Evolutionary conservation across 2,113 vertebrate genomes (phyloP).

Genomic region (Centropristis striata): DNA sequence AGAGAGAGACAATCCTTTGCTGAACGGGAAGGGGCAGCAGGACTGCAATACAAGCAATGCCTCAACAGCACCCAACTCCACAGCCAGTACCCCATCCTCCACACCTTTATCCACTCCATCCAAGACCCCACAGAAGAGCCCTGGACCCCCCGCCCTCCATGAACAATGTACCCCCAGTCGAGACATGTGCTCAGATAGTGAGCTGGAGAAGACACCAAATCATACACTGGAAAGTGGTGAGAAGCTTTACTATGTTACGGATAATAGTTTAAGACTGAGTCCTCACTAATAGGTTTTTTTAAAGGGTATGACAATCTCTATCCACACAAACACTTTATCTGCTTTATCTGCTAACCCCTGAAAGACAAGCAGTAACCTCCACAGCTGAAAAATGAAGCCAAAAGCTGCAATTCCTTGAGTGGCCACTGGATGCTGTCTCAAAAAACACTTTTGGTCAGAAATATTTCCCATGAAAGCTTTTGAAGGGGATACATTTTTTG

Average conservation of each 20-base stretch:
- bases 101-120: constrained; percentile 66
- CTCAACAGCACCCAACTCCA: constrained; percentile 61
- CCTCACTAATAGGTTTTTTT: too few species aligned
- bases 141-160: constrained; percentile 65
- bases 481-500: too few species aligned
- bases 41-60: constrained; percentile 59
- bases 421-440: too few species aligned
- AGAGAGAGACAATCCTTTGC: constrained; percentile 86
- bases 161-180: constrained; percentile 61
- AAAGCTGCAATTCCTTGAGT: too few species aligned
- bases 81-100: constrained; percentile 66
- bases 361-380: too few species aligned
- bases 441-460: too few species aligned
- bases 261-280: background rate
- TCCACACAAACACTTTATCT: too few species aligned
- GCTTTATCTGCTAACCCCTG: too few species aligned
- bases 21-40: constrained; percentile 86
- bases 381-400: too few species aligned
- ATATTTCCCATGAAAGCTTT: too few species aligned
- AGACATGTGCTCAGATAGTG: constrained; percentile 83
- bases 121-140: constrained; percentile 74
- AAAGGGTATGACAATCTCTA: too few species aligned
- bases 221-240: constrained; percentile 88
- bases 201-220: constrained; percentile 85
- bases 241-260: constrained; percentile 6